Conservation (phyloP, 2,113 vertebrate genomes). For the Arothron firmamentum region DNA sequence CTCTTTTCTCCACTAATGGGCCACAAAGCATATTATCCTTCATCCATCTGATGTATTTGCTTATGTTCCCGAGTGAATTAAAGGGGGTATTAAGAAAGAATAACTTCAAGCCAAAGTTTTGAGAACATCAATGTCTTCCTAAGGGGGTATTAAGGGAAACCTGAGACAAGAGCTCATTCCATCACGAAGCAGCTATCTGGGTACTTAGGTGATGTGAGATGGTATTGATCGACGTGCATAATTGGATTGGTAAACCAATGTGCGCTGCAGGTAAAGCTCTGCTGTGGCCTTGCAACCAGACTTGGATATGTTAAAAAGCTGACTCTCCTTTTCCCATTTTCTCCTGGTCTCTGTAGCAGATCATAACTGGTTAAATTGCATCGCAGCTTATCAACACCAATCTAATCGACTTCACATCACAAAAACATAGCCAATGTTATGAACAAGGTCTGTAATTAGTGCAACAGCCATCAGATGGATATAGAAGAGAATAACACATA, state of each 20-base stretch:
- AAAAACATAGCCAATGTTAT: conserved; percentile 21
- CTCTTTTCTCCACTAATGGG: conserved; percentile 55
- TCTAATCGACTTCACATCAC: conserved; percentile 15
- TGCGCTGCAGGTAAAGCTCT: conserved; percentile 32
- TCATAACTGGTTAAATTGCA: conserved; percentile 3
- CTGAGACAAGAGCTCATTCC: conserved; percentile 42
- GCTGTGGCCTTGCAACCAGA: conserved; percentile 23
- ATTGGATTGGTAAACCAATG: conserved; percentile 59
- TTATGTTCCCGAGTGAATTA: conserved; percentile 39
- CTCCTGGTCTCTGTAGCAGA: not conserved
- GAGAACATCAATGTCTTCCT: conserved; percentile 47
- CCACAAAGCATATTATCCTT: conserved; percentile 55
- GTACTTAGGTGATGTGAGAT: conserved; percentile 34
- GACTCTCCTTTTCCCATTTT: conserved; percentile 38
- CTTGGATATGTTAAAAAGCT: conserved; percentile 50
- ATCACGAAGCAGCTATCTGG: conserved; percentile 36
- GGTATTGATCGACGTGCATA: conserved; percentile 57
- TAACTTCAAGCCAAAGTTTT: conserved; percentile 49
- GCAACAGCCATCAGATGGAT: conserved; percentile 20
- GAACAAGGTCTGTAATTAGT: conserved; percentile 34
- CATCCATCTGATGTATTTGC: conserved; percentile 51
- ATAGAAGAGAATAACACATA: conserved; percentile 9
- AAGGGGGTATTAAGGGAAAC: conserved; percentile 43
- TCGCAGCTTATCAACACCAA: conserved; percentile 26
- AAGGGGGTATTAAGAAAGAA: conserved; percentile 31